Conservation (phyloP, 2,888 invertebrate genomes). For the Eretmocerus hayati region DNA sequence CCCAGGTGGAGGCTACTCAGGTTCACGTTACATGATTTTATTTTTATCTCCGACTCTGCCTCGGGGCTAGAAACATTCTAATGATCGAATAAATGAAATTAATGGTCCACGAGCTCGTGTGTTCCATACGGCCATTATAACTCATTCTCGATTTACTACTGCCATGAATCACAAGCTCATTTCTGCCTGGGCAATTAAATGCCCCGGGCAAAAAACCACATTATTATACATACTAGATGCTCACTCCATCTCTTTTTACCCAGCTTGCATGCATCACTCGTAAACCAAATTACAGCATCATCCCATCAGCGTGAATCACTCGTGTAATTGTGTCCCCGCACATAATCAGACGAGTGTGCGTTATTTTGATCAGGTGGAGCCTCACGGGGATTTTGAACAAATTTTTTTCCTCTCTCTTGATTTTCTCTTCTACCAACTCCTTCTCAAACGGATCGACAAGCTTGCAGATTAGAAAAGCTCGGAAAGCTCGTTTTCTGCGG, state of each 20-base stretch:
- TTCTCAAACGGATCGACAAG: background rate
- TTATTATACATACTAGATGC: no score
- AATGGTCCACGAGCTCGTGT: constrained; percentile 1
- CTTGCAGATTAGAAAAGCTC: background rate
- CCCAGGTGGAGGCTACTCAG: constrained; percentile 9
- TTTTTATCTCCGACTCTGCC: constrained; percentile 16
- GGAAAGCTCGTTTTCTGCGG: constrained; percentile 20
- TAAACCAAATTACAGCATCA: no score
- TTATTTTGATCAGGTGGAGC: no score
- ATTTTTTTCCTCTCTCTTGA: no score
- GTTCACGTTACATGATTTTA: constrained; percentile 11
- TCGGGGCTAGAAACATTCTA: constrained; percentile 10
- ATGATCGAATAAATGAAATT: constrained; percentile 19
- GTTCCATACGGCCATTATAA: constrained; percentile 14
- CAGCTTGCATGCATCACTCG: no score
- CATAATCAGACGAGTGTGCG: no score
- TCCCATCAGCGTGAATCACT: no score
- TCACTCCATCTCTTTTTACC: no score
- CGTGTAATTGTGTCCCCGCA: no score
- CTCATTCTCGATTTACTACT: constrained; percentile 22
- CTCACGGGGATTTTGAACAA: no score
- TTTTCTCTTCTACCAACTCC: no score
- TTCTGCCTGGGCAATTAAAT: constrained; percentile 21
- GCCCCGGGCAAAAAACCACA: constrained; percentile 8
- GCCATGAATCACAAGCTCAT: constrained; percentile 23